Base-by-base conservation (phyloP, 2,888 invertebrate species). In the Drosophila barbarae region DNA sequence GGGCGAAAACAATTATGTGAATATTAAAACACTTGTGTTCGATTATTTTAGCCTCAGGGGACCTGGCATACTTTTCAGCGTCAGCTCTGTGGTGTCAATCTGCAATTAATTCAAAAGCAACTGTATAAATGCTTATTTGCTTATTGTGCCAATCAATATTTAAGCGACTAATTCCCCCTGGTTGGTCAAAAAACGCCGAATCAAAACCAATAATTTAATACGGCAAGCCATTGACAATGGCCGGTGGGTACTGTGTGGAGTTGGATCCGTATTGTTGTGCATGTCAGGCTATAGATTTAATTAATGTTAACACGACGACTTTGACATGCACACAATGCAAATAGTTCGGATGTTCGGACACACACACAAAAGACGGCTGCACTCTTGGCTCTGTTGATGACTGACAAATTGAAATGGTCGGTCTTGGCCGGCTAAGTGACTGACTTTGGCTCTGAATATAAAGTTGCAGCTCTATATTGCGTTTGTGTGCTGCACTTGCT, bases 221-320 rank as follows among this genome's bases (percentile, higher is more conserved):
- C 26, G 35, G 26, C 46, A n/a, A 10, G 26, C 34, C 28, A 26
- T 32, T 23, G 39, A 67, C 57, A 67, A 67, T 58, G 59, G 35
- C 21, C 26, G 15, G 13, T 18, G 58, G 51, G 36, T 32, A 42
- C 50, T 21, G 47, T 21, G 60, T 30, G 67, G 15, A 28, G 15
- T n/a, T 23, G 23, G n/a, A 26, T 41, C 23, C 23, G 23, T 23
- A 41, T 28, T 42, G 26, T 66, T 76, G 74, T 74, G 42, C 70
- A 68, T 73, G 69, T 60, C 63, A 73, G 64, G 61, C 75, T 67
- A 74, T 81, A 71, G 82, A 81, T 81, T 81, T 81, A 84, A 81
- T 84, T 84, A 81, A 81, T 84, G 84, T 81, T 84, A 84, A 84
- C 80, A 84, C 82, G 83, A 80, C 68, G 80, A 78, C 79, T 81